A percentile compares a stretch with the other conserved stretches of the same genome.
Conservation (phyloP, 2,888 invertebrate species). For the Calameuta idolon region DNA sequence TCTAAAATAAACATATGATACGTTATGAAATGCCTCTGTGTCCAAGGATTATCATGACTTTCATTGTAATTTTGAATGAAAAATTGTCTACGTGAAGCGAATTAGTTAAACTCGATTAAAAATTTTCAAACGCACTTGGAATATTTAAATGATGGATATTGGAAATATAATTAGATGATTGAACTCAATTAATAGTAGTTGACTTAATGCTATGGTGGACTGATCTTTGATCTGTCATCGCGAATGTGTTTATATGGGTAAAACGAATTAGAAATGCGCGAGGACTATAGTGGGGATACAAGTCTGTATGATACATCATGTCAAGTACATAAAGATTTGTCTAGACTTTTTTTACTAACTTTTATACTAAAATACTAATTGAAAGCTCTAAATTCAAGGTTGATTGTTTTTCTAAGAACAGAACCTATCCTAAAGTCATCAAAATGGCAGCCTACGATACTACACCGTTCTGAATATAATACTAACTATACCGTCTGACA, state of each 20-base stretch:
- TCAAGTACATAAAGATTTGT: not conserved
- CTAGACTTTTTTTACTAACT: not conserved
- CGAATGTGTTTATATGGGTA: conserved; percentile 19
- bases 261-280: conserved; percentile 17
- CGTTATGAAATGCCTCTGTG: not conserved
- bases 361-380: not conserved
- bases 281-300: not conserved
- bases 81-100: not conserved
- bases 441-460: not conserved
- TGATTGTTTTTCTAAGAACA: not conserved
- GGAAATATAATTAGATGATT: not conserved
- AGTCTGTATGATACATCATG: not conserved
- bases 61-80: not conserved
- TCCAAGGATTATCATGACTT: not conserved
- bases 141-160: not conserved
- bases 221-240: conserved; percentile 6
- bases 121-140: not conserved
- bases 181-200: not conserved
- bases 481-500: not conserved
- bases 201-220: not conserved
- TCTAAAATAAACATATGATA: not conserved
- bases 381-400: not conserved
- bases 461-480: not conserved
- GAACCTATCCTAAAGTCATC: not conserved
- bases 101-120: not conserved